Percentiles rank a stretch among this genome's conserved stretches.
Conservation (phyloP, 2,888 invertebrate species). For the Entomobrya multifasciata region DNA sequence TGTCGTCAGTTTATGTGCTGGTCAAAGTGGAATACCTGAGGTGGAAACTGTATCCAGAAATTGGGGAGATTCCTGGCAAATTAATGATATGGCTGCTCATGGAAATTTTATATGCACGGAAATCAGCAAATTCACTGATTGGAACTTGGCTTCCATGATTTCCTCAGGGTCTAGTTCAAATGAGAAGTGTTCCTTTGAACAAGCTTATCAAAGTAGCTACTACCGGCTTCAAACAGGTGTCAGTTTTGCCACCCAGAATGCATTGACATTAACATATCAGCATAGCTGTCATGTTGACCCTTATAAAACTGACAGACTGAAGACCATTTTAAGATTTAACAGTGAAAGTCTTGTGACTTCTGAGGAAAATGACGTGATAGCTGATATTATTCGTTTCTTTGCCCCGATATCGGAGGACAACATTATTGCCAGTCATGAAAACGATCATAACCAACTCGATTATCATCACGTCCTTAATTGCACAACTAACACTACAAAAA, state of each 20-base stretch:
- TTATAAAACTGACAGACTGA: background rate
- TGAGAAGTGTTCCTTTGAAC: background rate
- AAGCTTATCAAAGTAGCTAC: slow-evolving; percentile 40
- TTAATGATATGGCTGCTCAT: slow-evolving; percentile 65
- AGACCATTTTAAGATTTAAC: slow-evolving; percentile 2
- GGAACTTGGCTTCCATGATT: background rate
- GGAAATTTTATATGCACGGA: slow-evolving; percentile 48
- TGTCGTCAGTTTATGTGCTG: slow-evolving; percentile 52
- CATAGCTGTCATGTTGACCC: slow-evolving; percentile 33
- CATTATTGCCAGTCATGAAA: background rate
- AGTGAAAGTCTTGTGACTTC: background rate
- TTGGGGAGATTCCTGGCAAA: slow-evolving; percentile 60
- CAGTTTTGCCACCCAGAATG: slow-evolving; percentile 41
- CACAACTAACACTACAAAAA: background rate
- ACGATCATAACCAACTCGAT: background rate
- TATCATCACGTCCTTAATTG: slow-evolving; percentile 1
- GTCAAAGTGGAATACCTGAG: slow-evolving; percentile 53
- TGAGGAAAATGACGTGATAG: background rate
- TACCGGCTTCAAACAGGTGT: slow-evolving; percentile 47
- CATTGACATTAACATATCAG: slow-evolving; percentile 39
- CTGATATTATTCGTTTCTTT: slow-evolving; percentile 4
- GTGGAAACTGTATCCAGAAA: slow-evolving; percentile 15
- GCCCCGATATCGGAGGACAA: slow-evolving; percentile 9
- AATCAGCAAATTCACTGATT: slow-evolving; percentile 43
- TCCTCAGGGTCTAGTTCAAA: background rate